Base-by-base conservation (phyloP, 2,113 vertebrate genomes). In the Cryptomyrus ogoouensis region DNA sequence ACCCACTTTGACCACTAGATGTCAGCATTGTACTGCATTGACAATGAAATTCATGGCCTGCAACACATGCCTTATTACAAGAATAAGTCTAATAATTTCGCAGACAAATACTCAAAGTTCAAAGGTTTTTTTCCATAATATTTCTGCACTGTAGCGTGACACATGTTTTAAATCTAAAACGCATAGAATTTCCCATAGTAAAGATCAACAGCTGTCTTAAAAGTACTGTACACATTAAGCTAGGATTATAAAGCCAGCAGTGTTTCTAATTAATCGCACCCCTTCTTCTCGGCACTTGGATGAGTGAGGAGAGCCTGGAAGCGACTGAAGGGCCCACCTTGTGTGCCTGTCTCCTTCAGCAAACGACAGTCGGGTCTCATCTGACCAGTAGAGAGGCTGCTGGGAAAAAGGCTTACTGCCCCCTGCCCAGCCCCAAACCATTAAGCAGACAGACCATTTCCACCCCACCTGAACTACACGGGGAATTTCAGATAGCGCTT, bases 121-220 rank as follows among this genome's bases (percentile, higher is more conserved):
- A 88, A 56, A 88, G 31, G 87, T 1, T 46, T 84, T 83, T 46
- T 44, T n/a, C 39, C 44, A 88, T 44, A 53, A 88, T 44, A 88
- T 58, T 58, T 80, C 35, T 80, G 21, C 50, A 27, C 92, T 92
- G 92, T 91, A 89, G 88, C 91, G 88, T 70, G 89, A 89, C 87
- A 95, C 94, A 92, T 95, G 94, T 94, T 95, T 95, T 90, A 94
- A 89, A 95, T 95, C 93, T 90, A 93, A 93, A 91, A 93, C 91
- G 89, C 93, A 94, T 93, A 93, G 94, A 94, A 94, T 88, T 87
- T 93, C 92, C 91, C 89, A 92, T 91, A 24, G 87, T 90, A 92
- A 93, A 93, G 91, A 91, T 92, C 91, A 93, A 92, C 94, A 95
- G 94, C 93, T 95, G 94, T 85, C n/a, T 84, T 42, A 84, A 83